Base-by-base conservation (phyloP, 2,113 vertebrate species). In the Myiozetetes cayanensis region DNA sequence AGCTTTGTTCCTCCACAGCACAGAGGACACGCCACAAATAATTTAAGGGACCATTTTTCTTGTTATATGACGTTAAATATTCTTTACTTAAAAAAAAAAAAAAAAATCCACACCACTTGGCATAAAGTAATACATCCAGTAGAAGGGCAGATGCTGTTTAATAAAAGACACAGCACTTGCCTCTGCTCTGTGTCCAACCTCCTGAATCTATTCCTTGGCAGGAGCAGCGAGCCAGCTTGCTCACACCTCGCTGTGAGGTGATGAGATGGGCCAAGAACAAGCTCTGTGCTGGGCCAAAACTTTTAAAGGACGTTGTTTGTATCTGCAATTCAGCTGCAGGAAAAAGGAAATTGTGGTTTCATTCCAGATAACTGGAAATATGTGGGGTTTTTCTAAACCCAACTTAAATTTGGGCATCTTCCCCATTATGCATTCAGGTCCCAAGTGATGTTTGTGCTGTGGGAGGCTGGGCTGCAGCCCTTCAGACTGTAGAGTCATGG, bases 41-140 rank as follows among this genome's bases (percentile, higher is more conserved):
- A 97, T 97, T 97, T 97, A 97, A 96, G 85, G 80, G 68, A 61
- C 77, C 71, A 50, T 97, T 96, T 97, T 95, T 96, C 97, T 96
- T 93, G 52, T 85, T 73, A 44, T 35, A 47, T 89, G 95, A 89
- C 12, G 0, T 93, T 97, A 97, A 97, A 97, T 97, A 97, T 96
- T 96, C 94, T 96, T 95, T 86, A 88, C 88, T 97, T 95, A 9
- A 66, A 9, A 66, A 91, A 85, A 89, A 85, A 89, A 89, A 84
- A 74, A 80, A 87, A 85, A 73, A 71, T 77, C 88, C 87, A 82
- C 83, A 87, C 63, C 91, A 92, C 91, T 97, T 93, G 91, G 90
- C 72, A 58, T 88, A 67, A 90, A 92, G 90, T 84, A 67, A 97
- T 96, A 93, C 78, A 95, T 96, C 92, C 89, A 82, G 74, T 22